phyloP scores from a whole-genome alignment of 2,113 vertebrate species.

The Amazona vittata region DNA sequence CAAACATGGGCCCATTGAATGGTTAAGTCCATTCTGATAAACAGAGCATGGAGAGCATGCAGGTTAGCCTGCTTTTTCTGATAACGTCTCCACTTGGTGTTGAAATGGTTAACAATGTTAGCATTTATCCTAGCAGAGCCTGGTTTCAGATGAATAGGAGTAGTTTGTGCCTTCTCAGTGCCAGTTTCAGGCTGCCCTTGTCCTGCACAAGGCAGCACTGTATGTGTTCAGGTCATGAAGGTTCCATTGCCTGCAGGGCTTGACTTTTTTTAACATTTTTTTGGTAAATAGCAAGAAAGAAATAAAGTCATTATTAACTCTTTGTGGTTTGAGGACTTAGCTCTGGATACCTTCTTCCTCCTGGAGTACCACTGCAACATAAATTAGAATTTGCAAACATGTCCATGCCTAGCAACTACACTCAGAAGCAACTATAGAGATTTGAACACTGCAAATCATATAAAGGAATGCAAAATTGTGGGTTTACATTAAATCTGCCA shows the following conservation, averaged over 20 bases:
- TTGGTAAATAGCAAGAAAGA: not conserved
- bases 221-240: not conserved
- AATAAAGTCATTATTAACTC: not conserved
- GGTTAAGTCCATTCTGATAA: not conserved
- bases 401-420: not conserved
- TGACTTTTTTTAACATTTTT: not conserved
- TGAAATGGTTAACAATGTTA: constrained; percentile 21
- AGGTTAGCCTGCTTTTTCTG: not conserved
- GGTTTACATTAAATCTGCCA: not conserved
- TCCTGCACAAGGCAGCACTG: constrained; percentile 48
- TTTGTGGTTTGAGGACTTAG: not conserved
- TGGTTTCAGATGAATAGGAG: constrained; percentile 39
- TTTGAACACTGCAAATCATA: not conserved
- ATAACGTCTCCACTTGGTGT: not conserved
- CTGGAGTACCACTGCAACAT: not conserved
- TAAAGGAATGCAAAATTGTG: not conserved
- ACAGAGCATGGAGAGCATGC: not conserved
- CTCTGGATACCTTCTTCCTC: not conserved
- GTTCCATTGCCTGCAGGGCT: not conserved
- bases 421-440: not conserved
- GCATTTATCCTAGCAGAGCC: not conserved
- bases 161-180: constrained; percentile 32
- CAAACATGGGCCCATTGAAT: not conserved
- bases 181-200: not conserved
- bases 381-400: not conserved